Evolutionary conservation across 2,797 vertebrate species (phyloP), one percentile per base, ranked within the genome.

Genomic region (Podarcis lilfordi): DNA sequence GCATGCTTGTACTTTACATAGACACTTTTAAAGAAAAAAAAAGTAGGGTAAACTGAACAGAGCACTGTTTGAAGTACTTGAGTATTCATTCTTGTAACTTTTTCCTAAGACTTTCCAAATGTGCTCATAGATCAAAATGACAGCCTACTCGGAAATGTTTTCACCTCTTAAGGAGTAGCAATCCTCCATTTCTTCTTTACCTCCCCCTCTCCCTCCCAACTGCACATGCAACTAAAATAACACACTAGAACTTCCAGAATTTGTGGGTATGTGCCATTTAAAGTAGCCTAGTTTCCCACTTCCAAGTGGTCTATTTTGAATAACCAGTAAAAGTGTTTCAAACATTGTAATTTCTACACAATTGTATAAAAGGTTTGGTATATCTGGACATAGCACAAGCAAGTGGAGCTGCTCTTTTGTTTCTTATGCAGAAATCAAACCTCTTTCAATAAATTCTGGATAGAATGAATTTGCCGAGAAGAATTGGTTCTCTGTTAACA

Each of bases 1-100:
- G 97, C 97, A 97, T 97, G 97, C 97, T 96, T 97, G 96, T 97
- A 97, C 95, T 97, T 96, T 91, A 94, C 93, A 50, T 96, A 95
- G 96, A 97, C 96, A 96, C 96, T 94, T 94, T 83, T 35, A 32
- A 85, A 80, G 96, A 97, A 96, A 32, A 85, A 85, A 85, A 96
- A 97, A 96, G 91, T 95, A 93, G 96, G 96, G 96, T 96, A 71
- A 89, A 95, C 94, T 95, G 96, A 96, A 96, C 94, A 94, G 87
- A 97, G 94, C 96, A 96, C 96, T 96, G 92, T 91, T 95, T 94
- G 90, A 96, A 95, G 93, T 95, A 93, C 93, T 95, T 66, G 84
- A 94, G 92, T 95, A 91, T 95, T 95, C 94, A 79, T 82, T 82
- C 86, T 94, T 93, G 90, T 92, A 94, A 87, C 88, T 91, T 92